A percentile compares a stretch with the other conserved stretches of the same genome.
Evolutionary conservation across 92 coral and sea anemone species (phyloP).

Genomic region (Bergia sp.): DNA sequence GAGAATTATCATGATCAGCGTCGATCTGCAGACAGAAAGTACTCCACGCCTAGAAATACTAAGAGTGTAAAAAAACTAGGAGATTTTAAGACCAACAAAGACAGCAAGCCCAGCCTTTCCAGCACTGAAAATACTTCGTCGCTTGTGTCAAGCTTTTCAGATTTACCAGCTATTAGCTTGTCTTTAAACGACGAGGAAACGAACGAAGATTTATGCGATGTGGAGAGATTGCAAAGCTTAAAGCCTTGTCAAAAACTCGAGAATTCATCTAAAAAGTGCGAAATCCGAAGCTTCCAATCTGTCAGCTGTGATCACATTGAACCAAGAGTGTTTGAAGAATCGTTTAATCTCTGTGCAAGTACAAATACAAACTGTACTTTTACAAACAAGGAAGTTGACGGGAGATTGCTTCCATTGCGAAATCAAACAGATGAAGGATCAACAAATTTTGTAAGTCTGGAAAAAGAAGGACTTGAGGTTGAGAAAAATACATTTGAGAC

Average conservation of each 20-base stretch:
- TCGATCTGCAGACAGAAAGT: background rate
- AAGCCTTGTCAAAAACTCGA: background rate
- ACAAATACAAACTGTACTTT: background rate
- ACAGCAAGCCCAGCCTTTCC: background rate
- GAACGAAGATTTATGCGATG: background rate
- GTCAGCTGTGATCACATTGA: background rate
- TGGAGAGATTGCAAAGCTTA: background rate
- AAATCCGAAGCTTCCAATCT: background rate
- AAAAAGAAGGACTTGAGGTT: background rate
- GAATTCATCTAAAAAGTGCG: background rate
- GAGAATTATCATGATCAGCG: background rate
- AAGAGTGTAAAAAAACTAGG: background rate
- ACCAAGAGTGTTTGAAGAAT: background rate
- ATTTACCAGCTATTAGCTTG: background rate
- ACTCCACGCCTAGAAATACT: background rate
- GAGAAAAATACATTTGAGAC: background rate
- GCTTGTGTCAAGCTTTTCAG: background rate
- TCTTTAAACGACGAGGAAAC: background rate
- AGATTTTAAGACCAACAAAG: background rate
- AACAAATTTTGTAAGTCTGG: background rate
- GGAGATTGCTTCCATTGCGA: background rate
- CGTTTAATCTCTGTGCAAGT: background rate
- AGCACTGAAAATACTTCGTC: background rate
- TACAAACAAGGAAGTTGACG: background rate
- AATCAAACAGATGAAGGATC: background rate